Evolutionary conservation across 2,113 vertebrate species (phyloP).

Genomic region (Bubalus kerabau): DNA sequence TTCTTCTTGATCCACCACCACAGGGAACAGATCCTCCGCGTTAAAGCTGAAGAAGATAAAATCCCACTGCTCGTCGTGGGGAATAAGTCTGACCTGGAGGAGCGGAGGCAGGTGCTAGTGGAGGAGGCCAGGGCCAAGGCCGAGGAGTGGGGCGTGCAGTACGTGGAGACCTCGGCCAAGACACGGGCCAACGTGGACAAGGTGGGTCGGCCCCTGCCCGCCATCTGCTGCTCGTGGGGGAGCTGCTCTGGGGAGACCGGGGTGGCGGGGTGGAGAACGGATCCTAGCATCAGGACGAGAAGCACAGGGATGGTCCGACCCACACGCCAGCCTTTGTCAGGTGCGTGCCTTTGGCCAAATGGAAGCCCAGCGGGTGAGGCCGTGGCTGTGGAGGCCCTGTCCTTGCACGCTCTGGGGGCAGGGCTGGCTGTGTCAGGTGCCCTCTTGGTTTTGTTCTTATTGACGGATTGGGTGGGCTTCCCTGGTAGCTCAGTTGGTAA

Average conservation of each 20-base stretch:
- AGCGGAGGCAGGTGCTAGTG: conserved; percentile 89
- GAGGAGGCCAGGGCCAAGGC: conserved; percentile 89
- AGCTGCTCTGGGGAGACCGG: neutral
- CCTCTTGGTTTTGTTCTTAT: neutral
- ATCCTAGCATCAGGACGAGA: neutral
- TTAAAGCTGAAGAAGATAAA: conserved; percentile 94
- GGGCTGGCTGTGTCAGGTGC: neutral
- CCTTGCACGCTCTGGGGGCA: neutral
- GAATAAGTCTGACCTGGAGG: conserved; percentile 97
- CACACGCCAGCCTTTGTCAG: neutral
- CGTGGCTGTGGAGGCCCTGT: accelerated
- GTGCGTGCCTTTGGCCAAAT: neutral
- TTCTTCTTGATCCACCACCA: conserved; percentile 38
- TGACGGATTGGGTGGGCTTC: neutral
- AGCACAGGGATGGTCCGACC: neutral
- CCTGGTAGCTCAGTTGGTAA: neutral
- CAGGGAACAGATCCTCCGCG: conserved; percentile 97
- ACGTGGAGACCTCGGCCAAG: conserved; percentile 97
- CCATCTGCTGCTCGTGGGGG: neutral
- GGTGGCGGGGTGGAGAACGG: neutral
- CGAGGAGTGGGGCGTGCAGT: conserved; percentile 93
- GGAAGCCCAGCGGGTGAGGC: neutral
- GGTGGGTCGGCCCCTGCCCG: conserved; percentile 73
- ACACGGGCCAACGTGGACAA: conserved; percentile 98
- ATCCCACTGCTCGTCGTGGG: conserved; percentile 95